Evolutionary conservation across 2,113 vertebrate genomes (phyloP).

Genomic region (Electrona antarctica): DNA sequence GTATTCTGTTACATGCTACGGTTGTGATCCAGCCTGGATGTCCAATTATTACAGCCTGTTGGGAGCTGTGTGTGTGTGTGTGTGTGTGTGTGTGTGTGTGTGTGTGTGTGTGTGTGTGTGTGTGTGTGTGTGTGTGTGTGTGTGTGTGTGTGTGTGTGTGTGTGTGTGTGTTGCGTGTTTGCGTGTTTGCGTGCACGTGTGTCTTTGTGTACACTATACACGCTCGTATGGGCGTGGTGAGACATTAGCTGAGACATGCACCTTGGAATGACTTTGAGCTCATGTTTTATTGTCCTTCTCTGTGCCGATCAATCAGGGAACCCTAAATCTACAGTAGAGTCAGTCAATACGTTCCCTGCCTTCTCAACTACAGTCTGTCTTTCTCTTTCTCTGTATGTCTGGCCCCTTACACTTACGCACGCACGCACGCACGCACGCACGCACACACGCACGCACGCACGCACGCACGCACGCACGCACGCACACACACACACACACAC

Average conservation of each 20-base stretch:
- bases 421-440: no score
- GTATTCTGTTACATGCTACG: conserved; percentile 46
- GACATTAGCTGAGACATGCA: not conserved
- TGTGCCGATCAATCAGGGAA: conserved; percentile 8
- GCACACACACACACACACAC: no score
- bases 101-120: not conserved
- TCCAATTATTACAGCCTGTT: conserved; percentile 48
- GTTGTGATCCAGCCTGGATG: conserved; percentile 47
- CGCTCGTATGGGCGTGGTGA: not conserved
- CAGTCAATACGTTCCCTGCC: conserved; percentile 3
- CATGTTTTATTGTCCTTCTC: not conserved
- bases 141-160: no score
- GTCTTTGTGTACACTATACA: not conserved
- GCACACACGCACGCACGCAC: no score
- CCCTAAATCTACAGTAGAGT: conserved; percentile 4
- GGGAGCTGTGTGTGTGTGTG: not conserved
- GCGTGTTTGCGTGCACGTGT: not conserved
- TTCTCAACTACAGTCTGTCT: conserved; percentile 19
- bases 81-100: not conserved
- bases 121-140: not conserved
- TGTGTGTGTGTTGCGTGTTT: not conserved
- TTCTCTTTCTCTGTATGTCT: conserved; percentile 3
- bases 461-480: no score
- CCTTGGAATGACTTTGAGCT: not conserved
- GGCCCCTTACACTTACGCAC: no score